Percentiles rank a stretch among this genome's conserved stretches.
Conservation (phyloP, 2,888 invertebrate genomes). For the Galerucella calmariensis region DNA sequence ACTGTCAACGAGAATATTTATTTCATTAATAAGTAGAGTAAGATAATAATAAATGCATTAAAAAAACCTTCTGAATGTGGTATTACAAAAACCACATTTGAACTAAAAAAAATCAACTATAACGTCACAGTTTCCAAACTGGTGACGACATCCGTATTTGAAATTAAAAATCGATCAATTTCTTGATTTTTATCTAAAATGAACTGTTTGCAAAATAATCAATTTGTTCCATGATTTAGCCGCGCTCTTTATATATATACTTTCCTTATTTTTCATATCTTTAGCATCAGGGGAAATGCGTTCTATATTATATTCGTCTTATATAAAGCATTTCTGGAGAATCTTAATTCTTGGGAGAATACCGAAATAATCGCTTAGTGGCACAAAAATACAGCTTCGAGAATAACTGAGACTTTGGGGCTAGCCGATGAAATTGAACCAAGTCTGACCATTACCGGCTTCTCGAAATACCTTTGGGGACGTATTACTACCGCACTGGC, state of each 20-base stretch:
- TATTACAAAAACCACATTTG: no score
- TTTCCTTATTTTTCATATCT: not conserved
- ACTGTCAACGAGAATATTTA: no score
- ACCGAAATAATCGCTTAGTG: not conserved
- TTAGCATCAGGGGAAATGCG: not conserved
- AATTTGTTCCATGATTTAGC: no score
- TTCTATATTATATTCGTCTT: not conserved
- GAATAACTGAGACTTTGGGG: constrained; percentile 1
- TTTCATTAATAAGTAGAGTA: no score
- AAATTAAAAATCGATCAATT: no score
- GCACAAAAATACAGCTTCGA: not conserved
- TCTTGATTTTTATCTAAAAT: no score
- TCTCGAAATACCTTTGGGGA: not conserved
- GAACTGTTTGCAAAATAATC: no score
- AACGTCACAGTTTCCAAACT: no score
- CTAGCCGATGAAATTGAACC: not conserved
- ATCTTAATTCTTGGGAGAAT: not conserved
- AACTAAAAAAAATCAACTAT: no score
- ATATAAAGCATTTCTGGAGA: not conserved
- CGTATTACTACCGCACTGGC: not conserved
- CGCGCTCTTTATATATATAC: not conserved
- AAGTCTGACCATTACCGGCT: not conserved
- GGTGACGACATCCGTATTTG: no score
- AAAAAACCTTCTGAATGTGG: no score
- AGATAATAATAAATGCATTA: no score